Evolutionary conservation across 2,888 invertebrate genomes (phyloP).

Genomic region (Pollenia angustigena): DNA sequence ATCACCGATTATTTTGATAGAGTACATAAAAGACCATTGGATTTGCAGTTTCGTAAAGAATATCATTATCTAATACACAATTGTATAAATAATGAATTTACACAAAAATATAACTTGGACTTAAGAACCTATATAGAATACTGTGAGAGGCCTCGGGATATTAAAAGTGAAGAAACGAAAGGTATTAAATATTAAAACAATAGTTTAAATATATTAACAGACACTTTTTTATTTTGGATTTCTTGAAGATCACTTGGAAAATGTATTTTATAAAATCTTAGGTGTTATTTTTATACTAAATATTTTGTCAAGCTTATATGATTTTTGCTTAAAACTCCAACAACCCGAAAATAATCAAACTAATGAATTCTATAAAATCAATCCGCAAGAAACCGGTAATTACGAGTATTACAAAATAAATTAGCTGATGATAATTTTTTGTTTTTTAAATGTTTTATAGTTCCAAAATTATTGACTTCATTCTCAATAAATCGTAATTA

Average conservation of each 20-base stretch:
- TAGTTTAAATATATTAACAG: neutral
- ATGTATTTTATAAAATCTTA: conserved; percentile 73
- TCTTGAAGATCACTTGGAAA: conserved; percentile 76
- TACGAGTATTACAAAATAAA: conserved; percentile 16
- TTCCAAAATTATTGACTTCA: conserved; percentile 76
- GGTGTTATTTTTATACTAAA: conserved; percentile 54
- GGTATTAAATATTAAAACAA: neutral
- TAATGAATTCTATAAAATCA: conserved; percentile 76
- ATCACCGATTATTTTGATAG: conserved; percentile 76
- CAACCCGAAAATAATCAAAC: conserved; percentile 54
- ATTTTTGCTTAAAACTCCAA: conserved; percentile 75
- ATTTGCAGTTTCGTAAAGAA: conserved; percentile 75
- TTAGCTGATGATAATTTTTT: neutral
- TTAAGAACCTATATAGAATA: conserved; percentile 80
- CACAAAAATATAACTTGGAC: conserved; percentile 73
- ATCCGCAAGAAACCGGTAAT: conserved; percentile 69
- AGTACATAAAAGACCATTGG: conserved; percentile 76
- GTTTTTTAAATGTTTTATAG: neutral
- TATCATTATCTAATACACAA: conserved; percentile 78
- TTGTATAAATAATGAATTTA: conserved; percentile 78
- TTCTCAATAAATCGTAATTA: conserved; percentile 81
- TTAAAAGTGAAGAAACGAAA: neutral
- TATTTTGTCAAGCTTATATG: conserved; percentile 71
- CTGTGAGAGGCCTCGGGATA: conserved; percentile 76
- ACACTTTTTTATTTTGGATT: neutral